These are phyloP conservation scores for Busseola fusca DNA, from an alignment of 2,888 invertebrate species.

Conservation along the genomic window DNA sequence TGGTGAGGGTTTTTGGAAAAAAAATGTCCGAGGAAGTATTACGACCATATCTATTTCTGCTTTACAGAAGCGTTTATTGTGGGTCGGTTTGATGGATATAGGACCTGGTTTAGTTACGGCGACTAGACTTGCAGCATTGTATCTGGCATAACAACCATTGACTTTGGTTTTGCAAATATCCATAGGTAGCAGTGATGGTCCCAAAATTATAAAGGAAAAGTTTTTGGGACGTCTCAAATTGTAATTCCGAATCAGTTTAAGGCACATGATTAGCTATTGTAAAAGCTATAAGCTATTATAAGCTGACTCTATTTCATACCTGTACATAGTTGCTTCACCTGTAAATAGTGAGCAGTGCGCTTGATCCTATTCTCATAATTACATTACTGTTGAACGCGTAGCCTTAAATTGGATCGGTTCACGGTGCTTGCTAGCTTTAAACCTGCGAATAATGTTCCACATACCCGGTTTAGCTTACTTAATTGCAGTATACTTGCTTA, in stretches of 20 bases:
- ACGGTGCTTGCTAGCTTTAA: slow-evolving; percentile 48
- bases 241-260: background rate
- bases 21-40: background rate
- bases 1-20: background rate
- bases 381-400: slow-evolving; percentile 52
- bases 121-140: background rate
- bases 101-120: no score
- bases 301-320: slow-evolving; percentile 21
- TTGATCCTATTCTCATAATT: slow-evolving; percentile 58
- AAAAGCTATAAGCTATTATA: slow-evolving; percentile 11
- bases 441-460: slow-evolving; percentile 51
- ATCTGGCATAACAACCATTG: background rate
- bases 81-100: background rate
- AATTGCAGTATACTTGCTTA: slow-evolving; percentile 51
- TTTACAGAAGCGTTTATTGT: background rate
- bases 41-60: no score
- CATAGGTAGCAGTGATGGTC: background rate
- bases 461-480: slow-evolving; percentile 49
- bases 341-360: slow-evolving; percentile 43
- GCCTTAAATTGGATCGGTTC: slow-evolving; percentile 59
- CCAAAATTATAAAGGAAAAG: background rate
- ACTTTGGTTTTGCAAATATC: background rate
- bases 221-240: background rate
- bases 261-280: slow-evolving; percentile 2
- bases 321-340: slow-evolving; percentile 17